A percentile compares a stretch with the other conserved stretches of the same genome.
Conservation (phyloP, 2,113 vertebrate genomes). For the Orthonyx spaldingii region DNA sequence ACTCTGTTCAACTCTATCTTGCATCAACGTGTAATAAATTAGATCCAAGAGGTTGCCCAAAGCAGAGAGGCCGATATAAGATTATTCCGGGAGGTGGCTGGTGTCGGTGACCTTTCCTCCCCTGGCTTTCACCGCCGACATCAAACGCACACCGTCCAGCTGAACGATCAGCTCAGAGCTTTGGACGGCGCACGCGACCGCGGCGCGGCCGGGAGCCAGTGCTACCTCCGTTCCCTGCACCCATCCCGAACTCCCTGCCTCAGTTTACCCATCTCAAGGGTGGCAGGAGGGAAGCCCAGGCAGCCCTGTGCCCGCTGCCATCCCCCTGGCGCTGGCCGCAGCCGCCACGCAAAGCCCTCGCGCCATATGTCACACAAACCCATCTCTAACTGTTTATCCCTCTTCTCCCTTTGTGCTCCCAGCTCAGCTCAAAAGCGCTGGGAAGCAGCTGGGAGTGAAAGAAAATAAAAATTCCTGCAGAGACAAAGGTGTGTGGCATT, state of each 20-base stretch:
- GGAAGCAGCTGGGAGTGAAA: background rate
- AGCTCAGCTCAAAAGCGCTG: background rate
- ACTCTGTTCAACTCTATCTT: background rate
- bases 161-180: background rate
- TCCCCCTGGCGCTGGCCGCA: rapidly evolving
- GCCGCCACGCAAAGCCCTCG: background rate
- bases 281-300: background rate
- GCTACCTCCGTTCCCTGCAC: rapidly evolving
- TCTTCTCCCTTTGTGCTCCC: background rate
- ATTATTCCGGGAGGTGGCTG: background rate
- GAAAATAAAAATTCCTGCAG: background rate
- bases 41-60: background rate
- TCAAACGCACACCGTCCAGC: background rate
- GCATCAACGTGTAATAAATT: background rate
- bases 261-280: background rate
- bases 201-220: background rate
- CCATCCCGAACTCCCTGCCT: background rate
- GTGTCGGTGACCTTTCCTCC: background rate
- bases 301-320: rapidly evolving
- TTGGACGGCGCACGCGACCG: background rate
- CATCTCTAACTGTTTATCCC: background rate
- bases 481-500: background rate
- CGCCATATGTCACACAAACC: background rate
- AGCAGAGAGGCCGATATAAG: background rate
- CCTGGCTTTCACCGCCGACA: background rate